phyloP scores from a whole-genome alignment of 2,113 vertebrate species.

The Hypanus sabinus region DNA sequence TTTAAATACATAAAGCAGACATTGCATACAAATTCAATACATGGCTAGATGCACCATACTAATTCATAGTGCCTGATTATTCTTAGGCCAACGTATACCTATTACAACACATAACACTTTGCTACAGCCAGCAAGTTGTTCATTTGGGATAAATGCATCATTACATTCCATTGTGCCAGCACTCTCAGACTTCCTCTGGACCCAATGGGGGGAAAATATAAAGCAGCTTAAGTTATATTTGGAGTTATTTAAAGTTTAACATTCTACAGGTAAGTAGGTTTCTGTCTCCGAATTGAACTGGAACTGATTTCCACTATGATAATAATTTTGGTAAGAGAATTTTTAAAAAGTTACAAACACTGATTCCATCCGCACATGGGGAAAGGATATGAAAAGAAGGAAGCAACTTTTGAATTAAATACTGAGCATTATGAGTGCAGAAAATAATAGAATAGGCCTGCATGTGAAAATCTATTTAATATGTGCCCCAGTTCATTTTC shows the following conservation, averaged over 20 bases:
- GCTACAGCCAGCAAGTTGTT: conserved; percentile 86
- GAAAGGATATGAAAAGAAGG: neutral
- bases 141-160: conserved; percentile 64
- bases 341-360: neutral
- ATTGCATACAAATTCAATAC: conserved; percentile 88
- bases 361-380: neutral
- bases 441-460: neutral
- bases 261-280: neutral
- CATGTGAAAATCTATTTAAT: neutral
- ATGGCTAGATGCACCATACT: conserved; percentile 72
- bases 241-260: conserved; percentile 7
- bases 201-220: neutral
- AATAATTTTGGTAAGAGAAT: neutral
- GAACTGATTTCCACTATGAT: neutral
- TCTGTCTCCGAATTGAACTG: neutral
- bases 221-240: conserved; percentile 2
- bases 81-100: neutral
- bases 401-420: neutral
- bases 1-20: conserved; percentile 47
- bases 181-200: conserved; percentile 23
- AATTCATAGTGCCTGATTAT: conserved; percentile 58
- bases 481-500: neutral
- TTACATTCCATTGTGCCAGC: conserved; percentile 57
- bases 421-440: neutral
- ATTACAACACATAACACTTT: conserved; percentile 57